phyloP scores from a whole-genome alignment of 2,797 vertebrate genomes.

The Sciurus carolinensis region DNA sequence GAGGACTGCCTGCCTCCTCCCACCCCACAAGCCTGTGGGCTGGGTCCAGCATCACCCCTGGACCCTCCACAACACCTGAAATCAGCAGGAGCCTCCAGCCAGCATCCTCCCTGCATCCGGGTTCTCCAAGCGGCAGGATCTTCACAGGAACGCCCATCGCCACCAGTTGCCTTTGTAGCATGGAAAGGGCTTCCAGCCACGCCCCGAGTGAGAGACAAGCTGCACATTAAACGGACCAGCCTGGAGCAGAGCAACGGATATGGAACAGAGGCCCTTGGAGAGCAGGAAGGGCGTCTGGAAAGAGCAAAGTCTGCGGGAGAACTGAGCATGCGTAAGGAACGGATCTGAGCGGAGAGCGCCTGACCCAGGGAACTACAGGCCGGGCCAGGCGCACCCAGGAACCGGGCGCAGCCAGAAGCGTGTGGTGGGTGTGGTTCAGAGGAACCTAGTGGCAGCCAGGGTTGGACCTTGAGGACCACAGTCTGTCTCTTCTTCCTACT shows the following conservation, averaged over 20 bases:
- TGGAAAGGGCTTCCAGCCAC: background rate
- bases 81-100: background rate
- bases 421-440: background rate
- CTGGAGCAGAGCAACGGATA: background rate
- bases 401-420: background rate
- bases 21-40: background rate
- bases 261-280: background rate
- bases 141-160: fast-evolving
- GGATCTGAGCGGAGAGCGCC: background rate
- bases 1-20: fast-evolving
- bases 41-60: no score
- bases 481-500: background rate
- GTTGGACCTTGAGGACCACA: fast-evolving
- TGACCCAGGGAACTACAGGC: background rate
- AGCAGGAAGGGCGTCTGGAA: background rate
- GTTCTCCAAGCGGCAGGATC: background rate
- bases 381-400: background rate
- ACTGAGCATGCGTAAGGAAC: background rate
- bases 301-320: background rate
- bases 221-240: fast-evolving
- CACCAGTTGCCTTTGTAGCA: no score
- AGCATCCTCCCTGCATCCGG: background rate
- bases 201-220: background rate
- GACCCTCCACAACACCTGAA: background rate
- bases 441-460: background rate